Evolutionary conservation across 2,113 vertebrate species (phyloP).

Genomic region (Psophia crepitans): DNA sequence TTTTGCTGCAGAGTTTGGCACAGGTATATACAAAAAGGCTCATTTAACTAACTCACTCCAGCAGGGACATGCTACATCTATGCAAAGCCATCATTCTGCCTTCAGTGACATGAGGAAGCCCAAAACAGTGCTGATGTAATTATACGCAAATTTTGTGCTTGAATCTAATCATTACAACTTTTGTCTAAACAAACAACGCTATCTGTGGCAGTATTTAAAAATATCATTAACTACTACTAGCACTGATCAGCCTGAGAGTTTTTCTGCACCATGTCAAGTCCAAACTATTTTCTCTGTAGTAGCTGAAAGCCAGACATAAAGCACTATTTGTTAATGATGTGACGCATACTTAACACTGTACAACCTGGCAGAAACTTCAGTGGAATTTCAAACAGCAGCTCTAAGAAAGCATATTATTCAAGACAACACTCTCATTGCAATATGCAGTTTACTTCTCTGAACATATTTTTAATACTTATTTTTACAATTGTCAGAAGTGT

Average conservation of each 20-base stretch:
- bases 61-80: background rate
- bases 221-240: background rate
- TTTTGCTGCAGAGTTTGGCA: background rate
- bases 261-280: background rate
- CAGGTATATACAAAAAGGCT: background rate
- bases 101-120: background rate
- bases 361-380: background rate
- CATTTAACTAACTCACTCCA: background rate
- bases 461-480: conserved; percentile 25
- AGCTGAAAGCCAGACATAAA: background rate
- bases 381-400: background rate
- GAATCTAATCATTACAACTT: background rate
- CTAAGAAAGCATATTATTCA: background rate
- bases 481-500: background rate
- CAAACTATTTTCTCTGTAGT: background rate
- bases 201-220: background rate
- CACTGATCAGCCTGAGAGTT: background rate
- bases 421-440: background rate
- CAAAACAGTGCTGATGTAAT: background rate
- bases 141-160: background rate
- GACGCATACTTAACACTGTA: background rate
- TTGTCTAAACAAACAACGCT: background rate
- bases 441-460: background rate
- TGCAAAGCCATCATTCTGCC: background rate
- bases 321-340: background rate